Base-by-base conservation (phyloP, 1,140 invertebrate species). In the Cephus cinctus region DNA sequence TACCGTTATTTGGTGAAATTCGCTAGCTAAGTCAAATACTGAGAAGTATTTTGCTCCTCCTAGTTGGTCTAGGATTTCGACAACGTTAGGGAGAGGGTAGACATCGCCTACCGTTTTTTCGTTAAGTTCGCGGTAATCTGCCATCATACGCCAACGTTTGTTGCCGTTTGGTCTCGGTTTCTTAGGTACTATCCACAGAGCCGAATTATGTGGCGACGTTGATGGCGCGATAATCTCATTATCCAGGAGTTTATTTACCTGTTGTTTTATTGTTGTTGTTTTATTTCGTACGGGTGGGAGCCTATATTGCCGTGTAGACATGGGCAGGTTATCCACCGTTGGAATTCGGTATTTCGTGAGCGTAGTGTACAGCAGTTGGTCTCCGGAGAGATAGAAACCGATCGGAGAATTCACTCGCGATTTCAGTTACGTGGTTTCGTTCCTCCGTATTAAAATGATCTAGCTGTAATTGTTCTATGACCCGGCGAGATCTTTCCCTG, bases 41-140 rank as follows among this genome's bases (percentile, higher is more conserved):
- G 63, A 63, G 46, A 82, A 81, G 49, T 67, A 76, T 39, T 63
- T 56, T 5, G 61, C 53, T 11, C 64, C 63, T 4, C 64, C 63
- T 39, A 82, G 42, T 30, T 60, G n/a, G n/a, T n/a, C n/a, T n/a
- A n/a, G 50, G 6, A 66, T 61, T 5, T 76, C 67, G 19, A 67
- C 63, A 11, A 81, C 77, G n/a, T 71, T 63, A 2, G 78, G 81
- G 6, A 84, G 56, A 3, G 80, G 79, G 59, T 76, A 83, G 21
- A 41, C 52, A 45, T 69, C 64, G 11, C 41, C 52, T 5, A 64
- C 19, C 2, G 61, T 71, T 51, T 49, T 61, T 18, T 59, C 49
- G 34, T 69, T 73, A 16, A 73, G 36, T 47, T 61, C 63, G 23
- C 60, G 46, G 42, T 58, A 73, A 46, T 73, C 69, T 8, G 69